phyloP scores from a whole-genome alignment of 2,113 vertebrate genomes.

The Arenaria interpres region DNA sequence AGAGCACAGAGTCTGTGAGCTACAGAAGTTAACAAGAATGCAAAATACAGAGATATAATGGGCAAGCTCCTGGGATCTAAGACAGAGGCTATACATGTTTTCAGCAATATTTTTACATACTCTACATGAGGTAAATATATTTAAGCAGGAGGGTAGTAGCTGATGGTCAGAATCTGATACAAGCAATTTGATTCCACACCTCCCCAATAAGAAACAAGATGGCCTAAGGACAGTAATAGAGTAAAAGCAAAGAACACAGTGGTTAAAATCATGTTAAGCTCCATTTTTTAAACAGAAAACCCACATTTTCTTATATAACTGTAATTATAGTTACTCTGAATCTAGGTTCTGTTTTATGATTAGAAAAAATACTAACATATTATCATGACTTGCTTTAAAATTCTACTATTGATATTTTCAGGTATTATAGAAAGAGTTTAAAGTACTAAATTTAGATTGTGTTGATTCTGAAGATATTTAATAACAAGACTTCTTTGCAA shows the following conservation, averaged over 20 bases:
- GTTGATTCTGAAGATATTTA: background rate
- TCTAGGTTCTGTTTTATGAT: background rate
- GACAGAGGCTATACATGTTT: conserved; percentile 71
- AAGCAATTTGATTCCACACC: conserved; percentile 10
- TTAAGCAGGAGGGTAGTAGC: conserved; percentile 16
- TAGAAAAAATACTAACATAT: conserved; percentile 18
- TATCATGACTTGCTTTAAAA: background rate
- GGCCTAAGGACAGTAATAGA: background rate
- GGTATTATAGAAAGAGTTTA: background rate
- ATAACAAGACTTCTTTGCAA: background rate
- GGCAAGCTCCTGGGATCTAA: conserved; percentile 82
- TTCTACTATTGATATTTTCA: conserved; percentile 9
- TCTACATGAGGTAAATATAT: background rate
- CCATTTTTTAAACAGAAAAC: conserved; percentile 19
- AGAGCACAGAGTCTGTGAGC: conserved; percentile 73
- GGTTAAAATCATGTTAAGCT: conserved; percentile 29
- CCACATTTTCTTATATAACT: background rate
- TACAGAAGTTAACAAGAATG: conserved; percentile 56
- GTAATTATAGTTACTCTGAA: background rate
- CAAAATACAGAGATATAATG: conserved; percentile 66
- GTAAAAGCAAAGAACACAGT: background rate
- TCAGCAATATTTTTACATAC: conserved; percentile 33
- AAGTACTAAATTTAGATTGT: background rate
- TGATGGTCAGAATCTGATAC: background rate
- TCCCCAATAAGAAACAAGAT: background rate